These are phyloP conservation scores for Hydrotaea diabolus DNA, from an alignment of 2,888 invertebrate genomes.

Conservation along the genomic window DNA sequence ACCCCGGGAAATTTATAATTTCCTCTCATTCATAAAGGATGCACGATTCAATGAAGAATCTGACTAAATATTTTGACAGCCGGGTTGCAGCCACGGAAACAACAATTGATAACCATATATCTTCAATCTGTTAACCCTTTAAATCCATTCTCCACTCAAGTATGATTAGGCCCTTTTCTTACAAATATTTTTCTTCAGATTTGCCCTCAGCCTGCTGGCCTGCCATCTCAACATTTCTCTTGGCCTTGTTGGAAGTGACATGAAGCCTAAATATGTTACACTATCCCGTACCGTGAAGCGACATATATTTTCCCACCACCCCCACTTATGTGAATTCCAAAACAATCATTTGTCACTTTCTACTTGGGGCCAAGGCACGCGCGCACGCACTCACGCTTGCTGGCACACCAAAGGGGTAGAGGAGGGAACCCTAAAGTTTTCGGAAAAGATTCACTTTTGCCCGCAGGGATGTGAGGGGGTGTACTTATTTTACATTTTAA, in stretches of 20 bases:
- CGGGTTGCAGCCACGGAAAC: too few species aligned
- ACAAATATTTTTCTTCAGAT: neutral
- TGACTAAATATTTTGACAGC: too few species aligned
- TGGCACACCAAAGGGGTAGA: slow-evolving; percentile 4
- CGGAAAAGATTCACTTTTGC: neutral
- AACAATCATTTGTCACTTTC: slow-evolving; percentile 11
- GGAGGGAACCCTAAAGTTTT: slow-evolving; percentile 20
- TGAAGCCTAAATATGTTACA: slow-evolving; percentile 6
- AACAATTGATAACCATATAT: too few species aligned
- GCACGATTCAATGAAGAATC: too few species aligned
- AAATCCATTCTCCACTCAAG: too few species aligned
- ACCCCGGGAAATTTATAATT: too few species aligned
- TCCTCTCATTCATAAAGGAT: too few species aligned
- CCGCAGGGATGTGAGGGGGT: neutral
- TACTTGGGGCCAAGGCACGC: neutral
- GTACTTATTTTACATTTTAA: neutral
- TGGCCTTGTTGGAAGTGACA: slow-evolving; percentile 1
- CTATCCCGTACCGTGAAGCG: neutral
- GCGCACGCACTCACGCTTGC: neutral
- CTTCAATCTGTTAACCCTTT: too few species aligned
- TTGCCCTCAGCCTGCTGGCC: neutral
- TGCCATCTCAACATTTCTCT: neutral
- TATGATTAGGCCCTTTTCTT: too few species aligned
- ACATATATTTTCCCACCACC: neutral
- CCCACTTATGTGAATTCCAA: neutral